Conservation (phyloP, 1,140 invertebrate genomes). For the Lucilia cuprina region DNA sequence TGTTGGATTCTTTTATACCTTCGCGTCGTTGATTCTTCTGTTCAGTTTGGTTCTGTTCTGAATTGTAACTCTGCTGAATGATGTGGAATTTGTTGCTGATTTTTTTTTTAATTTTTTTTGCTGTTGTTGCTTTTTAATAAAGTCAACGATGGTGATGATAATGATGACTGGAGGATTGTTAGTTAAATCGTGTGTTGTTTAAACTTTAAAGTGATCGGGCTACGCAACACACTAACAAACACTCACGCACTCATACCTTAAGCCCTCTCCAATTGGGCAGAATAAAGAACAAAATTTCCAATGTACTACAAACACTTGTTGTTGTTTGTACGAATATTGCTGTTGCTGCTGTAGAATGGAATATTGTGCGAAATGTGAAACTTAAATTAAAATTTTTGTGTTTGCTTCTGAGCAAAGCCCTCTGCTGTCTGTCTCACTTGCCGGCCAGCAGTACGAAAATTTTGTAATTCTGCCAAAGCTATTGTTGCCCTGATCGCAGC, state of each 20-base stretch:
- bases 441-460: background rate
- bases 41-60: constrained; percentile 1
- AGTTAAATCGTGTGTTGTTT: background rate
- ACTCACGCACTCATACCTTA: too few relatives aligned
- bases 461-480: background rate
- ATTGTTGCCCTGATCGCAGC: background rate
- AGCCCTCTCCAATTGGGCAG: too few relatives aligned
- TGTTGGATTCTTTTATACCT: constrained; percentile 22
- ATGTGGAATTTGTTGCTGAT: background rate
- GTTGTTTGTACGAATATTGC: too few relatives aligned
- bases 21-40: constrained; percentile 19
- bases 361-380: background rate
- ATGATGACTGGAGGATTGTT: background rate
- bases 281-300: background rate
- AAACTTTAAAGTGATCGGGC: background rate
- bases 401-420: background rate
- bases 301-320: background rate
- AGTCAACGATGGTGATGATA: background rate
- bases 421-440: background rate
- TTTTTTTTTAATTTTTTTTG: background rate
- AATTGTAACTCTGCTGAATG: constrained; percentile 25
- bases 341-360: too few relatives aligned
- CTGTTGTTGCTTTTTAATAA: background rate
- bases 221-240: background rate
- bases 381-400: background rate